Conservation (phyloP, 1,140 invertebrate genomes). For the Cylas formicarius region DNA sequence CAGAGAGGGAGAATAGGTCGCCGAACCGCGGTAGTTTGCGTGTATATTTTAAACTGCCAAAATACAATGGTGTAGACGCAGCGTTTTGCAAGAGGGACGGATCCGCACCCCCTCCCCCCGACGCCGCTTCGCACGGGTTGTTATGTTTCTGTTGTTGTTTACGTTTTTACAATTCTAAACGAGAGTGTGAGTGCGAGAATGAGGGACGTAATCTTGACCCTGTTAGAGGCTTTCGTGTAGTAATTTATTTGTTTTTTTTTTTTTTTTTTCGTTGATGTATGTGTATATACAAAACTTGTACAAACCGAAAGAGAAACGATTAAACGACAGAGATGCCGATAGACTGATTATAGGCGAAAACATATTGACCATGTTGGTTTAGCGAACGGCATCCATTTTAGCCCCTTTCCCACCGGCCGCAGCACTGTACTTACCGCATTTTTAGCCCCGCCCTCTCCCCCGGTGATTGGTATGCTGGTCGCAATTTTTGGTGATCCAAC, state of each 20-base stretch:
- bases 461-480: too few species aligned
- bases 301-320: slow-evolving; percentile 17
- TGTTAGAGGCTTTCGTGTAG: too few species aligned
- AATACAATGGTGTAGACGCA: slow-evolving; percentile 20
- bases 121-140: too few species aligned
- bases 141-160: slow-evolving; percentile 12
- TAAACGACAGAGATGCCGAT: slow-evolving; percentile 25
- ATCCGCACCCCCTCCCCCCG: too few species aligned
- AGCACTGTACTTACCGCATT: too few species aligned
- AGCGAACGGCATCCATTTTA: too few species aligned
- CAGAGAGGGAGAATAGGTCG: slow-evolving; percentile 14
- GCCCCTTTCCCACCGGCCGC: too few species aligned
- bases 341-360: slow-evolving; percentile 29
- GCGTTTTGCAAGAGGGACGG: slow-evolving; percentile 21
- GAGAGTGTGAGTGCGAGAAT: too few species aligned
- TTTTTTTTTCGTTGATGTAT: slow-evolving; percentile 11
- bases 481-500: too few species aligned
- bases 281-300: slow-evolving; percentile 20
- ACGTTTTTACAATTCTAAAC: slow-evolving; percentile 14
- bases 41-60: slow-evolving; percentile 20
- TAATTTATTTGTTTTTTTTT: slow-evolving; percentile 16
- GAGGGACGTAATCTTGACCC: too few species aligned
- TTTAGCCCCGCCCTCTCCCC: too few species aligned
- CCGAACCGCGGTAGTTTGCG: slow-evolving; percentile 17
- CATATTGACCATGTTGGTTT: too few species aligned